Percentiles rank a stretch among this genome's conserved stretches.
These are phyloP conservation scores for Lasiommata megera DNA, from an alignment of 2,888 invertebrate species.

Conservation along the genomic window DNA sequence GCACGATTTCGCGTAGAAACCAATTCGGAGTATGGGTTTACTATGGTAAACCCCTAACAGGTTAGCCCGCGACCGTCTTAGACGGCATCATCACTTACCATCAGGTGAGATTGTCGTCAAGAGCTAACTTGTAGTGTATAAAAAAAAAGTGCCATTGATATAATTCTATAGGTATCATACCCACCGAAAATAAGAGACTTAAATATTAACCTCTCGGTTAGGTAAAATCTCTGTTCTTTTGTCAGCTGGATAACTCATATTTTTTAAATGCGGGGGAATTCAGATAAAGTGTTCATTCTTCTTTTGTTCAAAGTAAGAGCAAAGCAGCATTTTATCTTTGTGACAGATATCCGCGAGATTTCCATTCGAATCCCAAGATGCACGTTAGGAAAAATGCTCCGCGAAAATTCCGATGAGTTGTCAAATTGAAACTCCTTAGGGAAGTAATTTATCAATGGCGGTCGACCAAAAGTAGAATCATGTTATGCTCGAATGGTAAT, in stretches of 20 bases:
- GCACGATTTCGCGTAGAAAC: too few species aligned
- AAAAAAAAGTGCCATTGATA: too few species aligned
- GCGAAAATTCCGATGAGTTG: constrained; percentile 21
- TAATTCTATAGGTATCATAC: too few species aligned
- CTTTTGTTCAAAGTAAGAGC: neutral
- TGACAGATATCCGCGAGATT: neutral
- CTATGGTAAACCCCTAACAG: too few species aligned
- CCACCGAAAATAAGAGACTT: neutral
- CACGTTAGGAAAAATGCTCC: constrained; percentile 12
- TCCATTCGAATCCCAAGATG: constrained; percentile 9
- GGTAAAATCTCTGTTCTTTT: neutral
- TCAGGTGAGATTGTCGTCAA: too few species aligned
- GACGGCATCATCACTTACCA: too few species aligned
- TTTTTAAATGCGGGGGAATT: neutral
- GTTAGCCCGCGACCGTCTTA: too few species aligned
- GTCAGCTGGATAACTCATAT: neutral
- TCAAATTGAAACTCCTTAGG: constrained; percentile 23
- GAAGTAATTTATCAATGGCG: constrained; percentile 25
- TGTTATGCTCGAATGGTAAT: too few species aligned
- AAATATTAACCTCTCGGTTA: neutral
- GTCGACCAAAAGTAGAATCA: neutral
- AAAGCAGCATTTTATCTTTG: constrained; percentile 7
- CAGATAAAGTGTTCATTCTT: neutral
- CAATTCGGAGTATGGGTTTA: too few species aligned
- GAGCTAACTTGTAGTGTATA: too few species aligned